Evolutionary conservation across 37 sponge, comb jelly and placozoan species (phyloP).

Genomic region (Lycopodina hypogea): DNA sequence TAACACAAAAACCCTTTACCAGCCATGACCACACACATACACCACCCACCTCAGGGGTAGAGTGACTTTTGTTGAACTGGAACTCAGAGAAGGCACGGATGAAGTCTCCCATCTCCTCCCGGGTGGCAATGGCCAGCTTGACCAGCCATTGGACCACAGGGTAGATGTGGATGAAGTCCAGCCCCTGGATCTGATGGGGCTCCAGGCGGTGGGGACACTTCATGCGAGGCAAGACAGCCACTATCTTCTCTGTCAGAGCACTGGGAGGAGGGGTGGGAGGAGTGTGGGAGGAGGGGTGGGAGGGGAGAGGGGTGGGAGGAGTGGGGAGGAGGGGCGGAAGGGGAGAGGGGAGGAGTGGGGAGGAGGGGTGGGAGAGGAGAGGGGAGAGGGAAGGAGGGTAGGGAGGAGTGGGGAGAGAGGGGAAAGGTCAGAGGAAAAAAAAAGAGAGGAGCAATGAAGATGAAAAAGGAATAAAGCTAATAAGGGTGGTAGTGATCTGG

Average conservation of each 20-base stretch:
- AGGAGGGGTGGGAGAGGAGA: slow-evolving; percentile 2
- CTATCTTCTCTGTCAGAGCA: slow-evolving; percentile 98
- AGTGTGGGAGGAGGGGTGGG: neutral
- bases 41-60: slow-evolving; percentile 60
- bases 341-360: slow-evolving; percentile 1
- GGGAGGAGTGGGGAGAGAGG: neutral
- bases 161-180: slow-evolving; percentile 96
- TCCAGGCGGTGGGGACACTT: slow-evolving; percentile 98
- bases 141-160: slow-evolving; percentile 99
- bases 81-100: slow-evolving; percentile 85
- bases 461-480: neutral
- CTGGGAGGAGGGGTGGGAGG: slow-evolving; percentile 24
- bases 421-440: neutral
- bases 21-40: neutral
- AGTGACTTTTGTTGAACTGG: slow-evolving; percentile 75
- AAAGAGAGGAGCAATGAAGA: neutral
- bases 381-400: neutral
- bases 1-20: neutral
- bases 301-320: neutral
- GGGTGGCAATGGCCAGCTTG: slow-evolving; percentile 90
- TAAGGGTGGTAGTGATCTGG: neutral
- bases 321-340: neutral
- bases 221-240: slow-evolving; percentile 92
- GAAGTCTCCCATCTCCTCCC: slow-evolving; percentile 92
- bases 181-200: slow-evolving; percentile 98